Evolutionary conservation across 2,797 vertebrate species (phyloP).

Genomic region (Manis javanica): DNA sequence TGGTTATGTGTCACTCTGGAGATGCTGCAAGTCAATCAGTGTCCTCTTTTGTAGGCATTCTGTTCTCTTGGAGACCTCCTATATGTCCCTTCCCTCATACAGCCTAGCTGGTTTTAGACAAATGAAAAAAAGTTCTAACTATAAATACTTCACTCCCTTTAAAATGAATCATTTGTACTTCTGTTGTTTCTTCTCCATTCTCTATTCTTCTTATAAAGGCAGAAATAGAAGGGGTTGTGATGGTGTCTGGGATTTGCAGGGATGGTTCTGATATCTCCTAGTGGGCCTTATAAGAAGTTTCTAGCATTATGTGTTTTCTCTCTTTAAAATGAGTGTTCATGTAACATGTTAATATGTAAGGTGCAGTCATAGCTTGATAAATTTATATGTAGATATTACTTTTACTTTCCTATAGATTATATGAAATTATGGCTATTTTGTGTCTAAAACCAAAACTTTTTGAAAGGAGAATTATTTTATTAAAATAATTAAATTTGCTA

Average conservation of each 20-base stretch:
- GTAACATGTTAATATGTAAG: neutral
- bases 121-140: neutral
- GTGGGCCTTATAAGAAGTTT: neutral
- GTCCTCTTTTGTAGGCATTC: neutral
- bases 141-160: neutral
- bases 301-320: neutral
- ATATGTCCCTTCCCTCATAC: neutral
- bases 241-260: neutral
- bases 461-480: neutral
- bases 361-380: neutral
- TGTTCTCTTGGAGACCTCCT: neutral
- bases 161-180: neutral
- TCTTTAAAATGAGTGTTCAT: neutral
- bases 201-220: neutral
- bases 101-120: neutral
- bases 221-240: neutral
- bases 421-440: neutral
- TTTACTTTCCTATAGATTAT: neutral
- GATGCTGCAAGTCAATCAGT: neutral
- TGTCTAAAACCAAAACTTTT: neutral
- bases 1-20: neutral
- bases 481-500: slow-evolving; percentile 20
- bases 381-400: neutral
- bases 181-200: neutral
- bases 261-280: neutral